Percentiles rank a stretch among this genome's conserved stretches.
Conservation (phyloP, 2,797 vertebrate genomes). For the Sitta carolinensis region DNA sequence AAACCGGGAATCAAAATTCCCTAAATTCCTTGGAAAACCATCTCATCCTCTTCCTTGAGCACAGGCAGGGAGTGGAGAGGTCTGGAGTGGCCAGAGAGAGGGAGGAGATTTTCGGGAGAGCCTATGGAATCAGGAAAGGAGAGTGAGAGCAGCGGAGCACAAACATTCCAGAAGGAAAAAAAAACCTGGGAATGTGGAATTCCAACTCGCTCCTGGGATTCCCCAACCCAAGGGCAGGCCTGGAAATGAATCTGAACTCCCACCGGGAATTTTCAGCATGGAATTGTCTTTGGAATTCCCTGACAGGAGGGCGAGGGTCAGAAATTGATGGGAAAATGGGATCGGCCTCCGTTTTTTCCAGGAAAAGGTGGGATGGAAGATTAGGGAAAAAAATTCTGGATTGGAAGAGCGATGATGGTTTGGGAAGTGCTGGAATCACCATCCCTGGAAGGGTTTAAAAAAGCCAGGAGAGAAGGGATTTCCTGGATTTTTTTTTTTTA, state of each 20-base stretch:
- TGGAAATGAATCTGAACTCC: neutral
- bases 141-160: neutral
- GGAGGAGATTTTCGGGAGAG: slow-evolving; percentile 77
- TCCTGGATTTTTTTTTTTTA: neutral
- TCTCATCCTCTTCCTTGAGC: slow-evolving; percentile 82
- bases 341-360: accelerated
- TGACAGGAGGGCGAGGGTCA: too few relatives aligned
- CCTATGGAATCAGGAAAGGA: slow-evolving; percentile 64
- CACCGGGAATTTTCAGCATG: neutral
- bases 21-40: slow-evolving; percentile 64
- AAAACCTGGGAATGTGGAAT: accelerated
- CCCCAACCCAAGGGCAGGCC: neutral
- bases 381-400: accelerated
- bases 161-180: neutral
- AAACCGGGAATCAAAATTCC: neutral
- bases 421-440: neutral
- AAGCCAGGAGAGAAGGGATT: neutral
- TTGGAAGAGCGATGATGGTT: too few relatives aligned
- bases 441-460: neutral
- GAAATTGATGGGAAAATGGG: neutral
- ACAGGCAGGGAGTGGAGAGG: slow-evolving; percentile 75
- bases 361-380: neutral
- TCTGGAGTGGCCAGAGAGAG: slow-evolving; percentile 81
- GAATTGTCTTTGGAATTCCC: neutral
- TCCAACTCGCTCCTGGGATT: too few relatives aligned